Evolutionary conservation across 2,797 vertebrate genomes (phyloP), one percentile per base, ranked within the genome.

Genomic region (Denticeps clupeoides): DNA sequence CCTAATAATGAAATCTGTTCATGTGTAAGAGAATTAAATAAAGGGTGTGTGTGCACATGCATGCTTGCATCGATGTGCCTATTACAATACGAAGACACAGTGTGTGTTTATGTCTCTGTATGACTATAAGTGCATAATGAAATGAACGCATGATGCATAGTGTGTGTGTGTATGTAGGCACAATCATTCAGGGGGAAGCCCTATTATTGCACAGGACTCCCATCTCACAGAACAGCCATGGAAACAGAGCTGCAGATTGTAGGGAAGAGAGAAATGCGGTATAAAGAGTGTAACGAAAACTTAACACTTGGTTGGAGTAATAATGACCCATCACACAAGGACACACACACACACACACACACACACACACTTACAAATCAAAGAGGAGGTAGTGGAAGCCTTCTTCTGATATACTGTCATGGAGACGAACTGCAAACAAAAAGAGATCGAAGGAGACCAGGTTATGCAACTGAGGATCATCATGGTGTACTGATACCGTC

Each of bases 391-490:
- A 97, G 82, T 97, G 93, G 74, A 91, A 95, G 55, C 89, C 88
- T 77, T 97, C 92, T 80, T 97, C 93, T 57, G 91, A 97, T 86
- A 97, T 97, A 84, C 93, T 97, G 82, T 97, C 93, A 67, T 97
- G 91, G 61, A 97, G 92, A 63, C 93, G 84, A 70, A 96, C 93
- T 97, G 59, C n/a, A 12, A 63, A 62, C 44, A 64, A 31, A 57
- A 22, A 56, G 25, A 56, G 1, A 50, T n/a, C 33, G 15, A 45
- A 32, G 45, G 22, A n/a, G 59, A 71, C 60, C 62, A 64, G 52
- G 13, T 70, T 64, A 66, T 74, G 70, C 75, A 74, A 13, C 56
- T 61, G 48, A 64, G 63, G 27, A 64, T 67, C 65, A 56, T 69
- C 69, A n/a, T n/a, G n/a, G n/a, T n/a, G n/a, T n/a, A n/a, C n/a